A percentile compares a stretch with the other conserved stretches of the same genome.
phyloP scores from a whole-genome alignment of 1,140 invertebrate species.

The Holotrichia oblita region DNA sequence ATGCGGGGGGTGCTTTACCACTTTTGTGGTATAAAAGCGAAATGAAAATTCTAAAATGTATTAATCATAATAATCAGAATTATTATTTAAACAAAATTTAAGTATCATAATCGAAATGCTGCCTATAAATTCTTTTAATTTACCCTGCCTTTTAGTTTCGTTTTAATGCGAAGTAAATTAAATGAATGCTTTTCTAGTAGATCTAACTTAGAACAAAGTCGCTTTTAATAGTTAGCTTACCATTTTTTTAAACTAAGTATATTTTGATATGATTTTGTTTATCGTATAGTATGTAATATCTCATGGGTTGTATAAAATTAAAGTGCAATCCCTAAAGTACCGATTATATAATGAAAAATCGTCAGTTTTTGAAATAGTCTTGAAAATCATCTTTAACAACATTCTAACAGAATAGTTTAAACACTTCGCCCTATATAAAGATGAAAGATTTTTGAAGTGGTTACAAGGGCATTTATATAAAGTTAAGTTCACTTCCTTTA shows the following conservation, averaged over 20 bases:
- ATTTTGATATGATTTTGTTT: background rate
- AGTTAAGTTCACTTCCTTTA: too few species aligned
- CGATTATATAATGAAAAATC: background rate
- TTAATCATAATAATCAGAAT: background rate
- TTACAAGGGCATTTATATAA: too few species aligned
- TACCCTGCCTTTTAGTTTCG: slow-evolving; percentile 1
- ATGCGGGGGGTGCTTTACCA: slow-evolving; percentile 8
- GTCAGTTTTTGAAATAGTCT: slow-evolving; percentile 20
- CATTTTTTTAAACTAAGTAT: slow-evolving; percentile 10
- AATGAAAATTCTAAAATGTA: background rate
- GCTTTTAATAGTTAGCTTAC: slow-evolving; percentile 3
- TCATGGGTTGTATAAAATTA: background rate
- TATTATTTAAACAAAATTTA: background rate
- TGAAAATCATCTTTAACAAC: background rate
- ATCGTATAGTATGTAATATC: background rate
- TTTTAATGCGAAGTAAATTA: slow-evolving; percentile 3
- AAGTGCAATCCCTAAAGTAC: background rate
- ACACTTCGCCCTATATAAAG: background rate
- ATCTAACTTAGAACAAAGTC: background rate
- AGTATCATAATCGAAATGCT: slow-evolving; percentile 1
- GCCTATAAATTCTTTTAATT: slow-evolving; percentile 24
- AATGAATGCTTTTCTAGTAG: slow-evolving; percentile 16
- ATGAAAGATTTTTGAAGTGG: too few species aligned
- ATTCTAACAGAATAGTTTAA: background rate
- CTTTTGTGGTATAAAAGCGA: background rate